A percentile compares a stretch with the other conserved stretches of the same genome.
phyloP scores from a whole-genome alignment of 2,797 vertebrate species.

The Meriones psammophilus region DNA sequence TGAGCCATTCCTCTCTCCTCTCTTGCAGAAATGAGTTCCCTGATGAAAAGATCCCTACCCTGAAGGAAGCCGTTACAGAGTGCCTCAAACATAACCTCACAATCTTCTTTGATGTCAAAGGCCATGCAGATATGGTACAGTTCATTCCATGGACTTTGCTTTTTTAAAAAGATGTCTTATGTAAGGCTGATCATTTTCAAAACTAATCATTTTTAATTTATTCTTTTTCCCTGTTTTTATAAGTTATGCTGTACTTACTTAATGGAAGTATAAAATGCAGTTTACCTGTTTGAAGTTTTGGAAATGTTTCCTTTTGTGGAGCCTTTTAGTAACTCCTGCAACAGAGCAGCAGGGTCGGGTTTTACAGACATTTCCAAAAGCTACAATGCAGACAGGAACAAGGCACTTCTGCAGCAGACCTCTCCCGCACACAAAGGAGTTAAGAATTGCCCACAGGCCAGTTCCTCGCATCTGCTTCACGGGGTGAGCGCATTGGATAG shows the following conservation, averaged over 20 bases:
- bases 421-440: background rate
- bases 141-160: slow-evolving; percentile 28
- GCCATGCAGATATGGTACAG: slow-evolving; percentile 94
- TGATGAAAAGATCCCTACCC: slow-evolving; percentile 95
- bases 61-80: slow-evolving; percentile 95
- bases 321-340: background rate
- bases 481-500: background rate
- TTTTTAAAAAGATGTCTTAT: slow-evolving; percentile 5
- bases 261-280: slow-evolving; percentile 24
- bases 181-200: slow-evolving; percentile 25
- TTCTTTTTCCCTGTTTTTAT: slow-evolving; percentile 40
- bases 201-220: slow-evolving; percentile 21
- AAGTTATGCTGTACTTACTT: background rate
- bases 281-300: slow-evolving; percentile 22
- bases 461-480: background rate
- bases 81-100: slow-evolving; percentile 92
- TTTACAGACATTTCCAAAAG: slow-evolving; percentile 46
- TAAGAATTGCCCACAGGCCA: background rate
- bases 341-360: background rate
- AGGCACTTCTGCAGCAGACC: background rate
- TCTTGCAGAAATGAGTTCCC: slow-evolving; percentile 90
- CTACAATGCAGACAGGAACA: slow-evolving; percentile 6
- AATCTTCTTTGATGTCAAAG: slow-evolving; percentile 98
- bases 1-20: background rate
- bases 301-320: slow-evolving; percentile 16